Base-by-base conservation (phyloP, 2,888 invertebrate species). In the Drosophila ustulata region DNA sequence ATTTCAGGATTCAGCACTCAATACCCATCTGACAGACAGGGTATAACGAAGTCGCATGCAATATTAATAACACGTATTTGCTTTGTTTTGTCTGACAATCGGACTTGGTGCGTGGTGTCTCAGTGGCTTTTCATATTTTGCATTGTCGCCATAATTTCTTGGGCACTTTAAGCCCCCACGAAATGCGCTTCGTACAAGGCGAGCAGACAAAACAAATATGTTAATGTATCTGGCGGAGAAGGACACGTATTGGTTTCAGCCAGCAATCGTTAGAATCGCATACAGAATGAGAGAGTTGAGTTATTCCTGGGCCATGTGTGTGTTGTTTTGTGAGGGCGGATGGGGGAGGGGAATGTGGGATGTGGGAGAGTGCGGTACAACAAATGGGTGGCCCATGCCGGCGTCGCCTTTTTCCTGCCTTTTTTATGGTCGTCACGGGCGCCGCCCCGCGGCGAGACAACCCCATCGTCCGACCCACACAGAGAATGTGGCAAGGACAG, bases 191-290 rank as follows among this genome's bases (percentile, higher is more conserved):
- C 6, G 18, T 55, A 73, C 74, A 78, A 45, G 63, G n/a, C 69
- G 59, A 70, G 62, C 82, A 88, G 85, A 89, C 85, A 79, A 89
- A 85, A 79, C 85, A 89, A 84, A 89, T 89, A 84, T 89, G 89
- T 84, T 89, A 89, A 84, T 89, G 89, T 89, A 76, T 72, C 67
- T 72, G 55, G 62, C 46, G 55, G 71, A 64, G 59, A 67, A 76
- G 75, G 83, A 84, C 84, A 89, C 85, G 88, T 84, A 84, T 84
- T 84, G 89, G 85, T 84, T 84, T 85, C 80, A 71, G 76, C 64
- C 73, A 56, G 89, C 83, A 88, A 88, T 86, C 87, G 89, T 82
- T 88, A 67, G 83, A 52, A 88, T 75, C 74, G 84, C 80, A 83
- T 68, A 80, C 66, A 71, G 70, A 79, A 75, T 75, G 75, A 78